These are phyloP conservation scores for Enteromius anoplus DNA, from an alignment of 2,797 vertebrate genomes.

Conservation along the genomic window DNA sequence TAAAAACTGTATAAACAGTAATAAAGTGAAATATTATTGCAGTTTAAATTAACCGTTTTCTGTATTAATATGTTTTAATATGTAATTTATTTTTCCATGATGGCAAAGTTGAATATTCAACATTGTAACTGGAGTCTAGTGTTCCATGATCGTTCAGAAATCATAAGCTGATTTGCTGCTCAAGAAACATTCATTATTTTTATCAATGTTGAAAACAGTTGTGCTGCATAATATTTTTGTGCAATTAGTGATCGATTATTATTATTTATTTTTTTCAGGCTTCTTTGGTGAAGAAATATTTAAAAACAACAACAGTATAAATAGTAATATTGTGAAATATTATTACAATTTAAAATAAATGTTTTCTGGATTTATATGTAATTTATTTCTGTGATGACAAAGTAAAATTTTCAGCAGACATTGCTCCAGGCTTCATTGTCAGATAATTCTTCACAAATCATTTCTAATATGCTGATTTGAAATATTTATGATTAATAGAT, in stretches of 20 bases:
- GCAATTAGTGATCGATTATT: neutral
- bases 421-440: too few relatives aligned
- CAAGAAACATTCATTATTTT: neutral
- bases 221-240: neutral
- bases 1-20: neutral
- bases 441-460: too few relatives aligned
- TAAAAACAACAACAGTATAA: too few relatives aligned
- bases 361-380: too few relatives aligned
- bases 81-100: neutral
- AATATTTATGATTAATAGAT: too few relatives aligned
- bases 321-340: too few relatives aligned
- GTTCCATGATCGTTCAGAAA: neutral
- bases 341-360: too few relatives aligned
- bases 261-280: too few relatives aligned
- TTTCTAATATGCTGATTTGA: too few relatives aligned
- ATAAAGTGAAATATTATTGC: neutral
- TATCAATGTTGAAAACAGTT: neutral
- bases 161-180: neutral
- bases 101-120: neutral
- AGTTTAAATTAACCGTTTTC: neutral
- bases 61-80: neutral
- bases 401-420: too few relatives aligned
- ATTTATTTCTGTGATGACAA: too few relatives aligned
- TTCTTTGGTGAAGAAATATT: too few relatives aligned
- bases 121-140: neutral